Evolutionary conservation across 1,140 invertebrate genomes (phyloP).

Genomic region (Halesus radiatus): DNA sequence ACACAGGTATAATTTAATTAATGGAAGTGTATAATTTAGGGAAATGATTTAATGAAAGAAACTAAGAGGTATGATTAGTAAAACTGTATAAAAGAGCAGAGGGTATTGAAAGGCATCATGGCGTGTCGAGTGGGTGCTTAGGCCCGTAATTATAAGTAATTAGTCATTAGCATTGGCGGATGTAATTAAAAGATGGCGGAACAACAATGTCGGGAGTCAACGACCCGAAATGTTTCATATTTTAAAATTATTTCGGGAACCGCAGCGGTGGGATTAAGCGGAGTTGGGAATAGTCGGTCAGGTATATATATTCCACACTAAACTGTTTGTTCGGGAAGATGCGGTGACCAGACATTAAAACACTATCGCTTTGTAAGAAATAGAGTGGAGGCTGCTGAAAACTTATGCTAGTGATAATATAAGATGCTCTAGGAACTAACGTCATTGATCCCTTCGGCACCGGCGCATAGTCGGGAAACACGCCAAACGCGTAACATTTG

Average conservation of each 20-base stretch:
- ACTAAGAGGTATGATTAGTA: constrained; percentile 22
- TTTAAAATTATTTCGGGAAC: background rate
- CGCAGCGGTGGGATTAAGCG: background rate
- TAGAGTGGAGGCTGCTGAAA: too few species aligned
- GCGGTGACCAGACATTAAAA: too few species aligned
- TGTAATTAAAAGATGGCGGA: constrained; percentile 41
- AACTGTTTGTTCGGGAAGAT: background rate
- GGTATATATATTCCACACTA: background rate
- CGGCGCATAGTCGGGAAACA: too few species aligned
- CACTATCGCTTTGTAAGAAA: too few species aligned
- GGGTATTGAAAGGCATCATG: constrained; percentile 11
- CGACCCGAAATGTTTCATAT: constrained; percentile 5
- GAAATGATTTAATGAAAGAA: background rate
- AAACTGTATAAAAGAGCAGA: constrained; percentile 17
- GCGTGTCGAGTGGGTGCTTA: constrained; percentile 30
- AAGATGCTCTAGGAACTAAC: too few species aligned
- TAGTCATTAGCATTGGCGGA: constrained; percentile 33
- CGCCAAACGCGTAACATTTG: too few species aligned
- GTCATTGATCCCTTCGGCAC: too few species aligned
- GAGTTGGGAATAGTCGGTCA: background rate
- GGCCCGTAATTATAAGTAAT: constrained; percentile 12
- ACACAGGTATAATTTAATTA: too few species aligned
- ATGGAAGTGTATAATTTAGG: background rate
- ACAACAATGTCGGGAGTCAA: background rate
- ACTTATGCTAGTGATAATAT: too few species aligned